Percentiles rank a stretch among this genome's conserved stretches.
Conservation (phyloP, 2,797 vertebrate genomes). For the Chelonia mydas region DNA sequence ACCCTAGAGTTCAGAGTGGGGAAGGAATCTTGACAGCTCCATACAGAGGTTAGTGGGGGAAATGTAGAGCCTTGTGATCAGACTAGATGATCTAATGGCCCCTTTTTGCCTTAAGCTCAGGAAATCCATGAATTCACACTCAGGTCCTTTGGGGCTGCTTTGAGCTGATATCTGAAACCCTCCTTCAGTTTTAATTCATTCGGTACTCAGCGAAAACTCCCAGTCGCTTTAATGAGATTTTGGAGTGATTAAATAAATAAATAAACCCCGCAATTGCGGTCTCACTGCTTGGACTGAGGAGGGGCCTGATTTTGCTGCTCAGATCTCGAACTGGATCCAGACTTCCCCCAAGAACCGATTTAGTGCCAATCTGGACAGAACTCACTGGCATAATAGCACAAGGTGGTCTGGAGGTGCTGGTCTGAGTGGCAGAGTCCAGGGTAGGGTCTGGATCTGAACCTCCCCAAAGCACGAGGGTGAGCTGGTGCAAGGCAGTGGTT, state of each 20-base stretch:
- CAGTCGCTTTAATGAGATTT: not conserved
- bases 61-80: not conserved
- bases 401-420: not conserved
- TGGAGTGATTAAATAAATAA: not conserved
- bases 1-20: too few species aligned
- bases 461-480: too few species aligned
- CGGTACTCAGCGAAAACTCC: too few species aligned
- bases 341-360: not conserved
- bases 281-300: not conserved
- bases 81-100: not conserved
- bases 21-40: not conserved
- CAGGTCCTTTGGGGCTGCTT: not conserved
- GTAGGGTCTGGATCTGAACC: not conserved
- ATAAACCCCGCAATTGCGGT: not conserved
- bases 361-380: not conserved
- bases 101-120: not conserved
- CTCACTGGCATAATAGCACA: not conserved
- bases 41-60: not conserved
- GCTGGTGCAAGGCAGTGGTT: not conserved
- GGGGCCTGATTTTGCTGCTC: not conserved
- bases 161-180: too few species aligned
- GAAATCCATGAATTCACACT: not conserved
- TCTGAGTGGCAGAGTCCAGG: not conserved
- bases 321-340: not conserved
- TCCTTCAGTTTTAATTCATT: too few species aligned